Base-by-base conservation (phyloP, 2,113 vertebrate genomes). In the Hydrochoerus hydrochaeris region DNA sequence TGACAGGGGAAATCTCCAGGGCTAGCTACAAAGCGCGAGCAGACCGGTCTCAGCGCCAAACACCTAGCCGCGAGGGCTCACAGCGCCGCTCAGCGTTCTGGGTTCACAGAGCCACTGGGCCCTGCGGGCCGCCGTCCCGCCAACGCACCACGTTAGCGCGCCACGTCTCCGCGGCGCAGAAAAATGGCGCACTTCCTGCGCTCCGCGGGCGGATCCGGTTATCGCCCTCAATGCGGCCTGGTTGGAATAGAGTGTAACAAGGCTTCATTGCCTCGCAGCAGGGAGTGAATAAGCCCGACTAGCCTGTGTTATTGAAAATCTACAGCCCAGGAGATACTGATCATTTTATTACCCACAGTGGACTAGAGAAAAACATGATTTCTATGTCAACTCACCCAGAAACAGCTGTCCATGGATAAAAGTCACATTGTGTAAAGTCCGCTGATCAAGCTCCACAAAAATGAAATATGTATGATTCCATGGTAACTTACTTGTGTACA, bases 71-170 rank as follows among this genome's bases (percentile, higher is more conserved):
- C 3, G 32, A 19, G 1, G 16, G 77, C 46, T 4, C 4, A 32
- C 14, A 20, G 46, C 28, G 75, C 26, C 28, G 3, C 46, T 10
- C 46, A 0, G 6, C 26, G 28, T 46, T 17, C 73, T 16, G 5
- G 2, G 44, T 14, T 0, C 22, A 16, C 6, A 16, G 11, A 41
- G 3, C 13, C 14, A 49, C 14, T 17, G 49, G 49, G 17, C 30
- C 24, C 49, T 54, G 49, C 7, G 5, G 44, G 75, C 49, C 17
- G 8, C 77, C 32, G 14, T 35, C 75, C 24, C 1, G 11, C 30
- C 46, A 3, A 10, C 16, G 46, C 7, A 3, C 17, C 77, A 52
- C 30, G 30, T 80, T 13, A 0, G 77, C 1, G 7, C 30, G 0
- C 17, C 4, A 17, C 30, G 1, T 10, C 30, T 4, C 30, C 2